phyloP scores from a whole-genome alignment of 2,797 vertebrate species.

The Phoxinus dragarum region DNA sequence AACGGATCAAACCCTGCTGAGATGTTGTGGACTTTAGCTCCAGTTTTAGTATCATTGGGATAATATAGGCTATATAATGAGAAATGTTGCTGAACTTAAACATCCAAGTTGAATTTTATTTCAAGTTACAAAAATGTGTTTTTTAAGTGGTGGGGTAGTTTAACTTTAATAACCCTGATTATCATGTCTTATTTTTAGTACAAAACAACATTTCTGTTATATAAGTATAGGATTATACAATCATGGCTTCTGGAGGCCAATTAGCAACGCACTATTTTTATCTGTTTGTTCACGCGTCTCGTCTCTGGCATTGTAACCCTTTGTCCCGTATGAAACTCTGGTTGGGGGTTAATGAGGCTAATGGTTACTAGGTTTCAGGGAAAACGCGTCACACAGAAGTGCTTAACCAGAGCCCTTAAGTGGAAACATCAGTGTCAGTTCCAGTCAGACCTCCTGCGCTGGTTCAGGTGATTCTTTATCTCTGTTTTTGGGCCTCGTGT shows the following conservation, averaged over 20 bases:
- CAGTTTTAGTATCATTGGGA: background rate
- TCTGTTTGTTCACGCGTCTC: background rate
- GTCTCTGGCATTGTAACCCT: slow-evolving; percentile 23
- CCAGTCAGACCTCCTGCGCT: slow-evolving; percentile 11
- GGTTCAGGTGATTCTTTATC: slow-evolving; percentile 15
- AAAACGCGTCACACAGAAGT: slow-evolving; percentile 7
- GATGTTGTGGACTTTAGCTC: slow-evolving; percentile 10
- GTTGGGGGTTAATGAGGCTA: slow-evolving; percentile 54
- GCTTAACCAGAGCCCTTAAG: background rate
- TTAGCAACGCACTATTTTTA: slow-evolving; percentile 21
- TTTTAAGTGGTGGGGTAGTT: background rate
- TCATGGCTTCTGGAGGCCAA: background rate
- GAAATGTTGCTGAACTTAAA: background rate
- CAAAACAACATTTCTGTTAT: background rate
- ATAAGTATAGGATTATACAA: background rate
- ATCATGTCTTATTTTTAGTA: background rate
- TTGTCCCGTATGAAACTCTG: slow-evolving; percentile 44
- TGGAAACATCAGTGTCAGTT: background rate
- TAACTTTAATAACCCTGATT: background rate
- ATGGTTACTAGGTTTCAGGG: slow-evolving; percentile 40
- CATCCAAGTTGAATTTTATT: background rate
- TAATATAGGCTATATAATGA: background rate
- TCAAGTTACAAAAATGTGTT: background rate
- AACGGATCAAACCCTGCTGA: background rate
- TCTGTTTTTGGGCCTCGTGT: background rate